Evolutionary conservation across 2,888 invertebrate species (phyloP).

Genomic region (Agonum fuliginosum): DNA sequence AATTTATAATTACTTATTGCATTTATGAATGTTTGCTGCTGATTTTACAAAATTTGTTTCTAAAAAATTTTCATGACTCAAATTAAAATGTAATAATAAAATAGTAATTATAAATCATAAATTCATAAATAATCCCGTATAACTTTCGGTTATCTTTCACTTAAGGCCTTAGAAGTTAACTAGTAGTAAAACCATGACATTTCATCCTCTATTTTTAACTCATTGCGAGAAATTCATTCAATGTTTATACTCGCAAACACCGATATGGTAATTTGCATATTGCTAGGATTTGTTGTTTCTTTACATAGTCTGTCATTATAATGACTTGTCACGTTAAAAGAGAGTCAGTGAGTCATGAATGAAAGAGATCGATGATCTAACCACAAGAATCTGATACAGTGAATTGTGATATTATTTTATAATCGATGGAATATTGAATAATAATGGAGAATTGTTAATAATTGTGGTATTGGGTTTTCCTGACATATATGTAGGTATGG

Average conservation of each 20-base stretch:
- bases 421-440: background rate
- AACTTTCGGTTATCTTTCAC: constrained; percentile 25
- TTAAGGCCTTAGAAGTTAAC: constrained; percentile 4
- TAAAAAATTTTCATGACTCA: no score
- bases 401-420: constrained; percentile 15
- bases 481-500: background rate
- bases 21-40: no score
- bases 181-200: background rate
- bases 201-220: background rate
- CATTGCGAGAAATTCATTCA: background rate
- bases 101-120: no score
- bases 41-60: no score
- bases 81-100: no score
- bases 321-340: background rate
- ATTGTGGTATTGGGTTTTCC: background rate
- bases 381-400: constrained; percentile 13
- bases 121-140: constrained; percentile 5
- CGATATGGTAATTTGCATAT: constrained; percentile 7
- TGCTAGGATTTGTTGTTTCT: background rate
- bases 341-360: constrained; percentile 20
- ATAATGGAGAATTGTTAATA: no score
- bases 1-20: no score
- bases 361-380: constrained; percentile 31
- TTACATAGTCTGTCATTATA: background rate
- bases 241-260: background rate